Conservation (phyloP, 2,888 invertebrate genomes). For the Orchesellides sinensis region DNA sequence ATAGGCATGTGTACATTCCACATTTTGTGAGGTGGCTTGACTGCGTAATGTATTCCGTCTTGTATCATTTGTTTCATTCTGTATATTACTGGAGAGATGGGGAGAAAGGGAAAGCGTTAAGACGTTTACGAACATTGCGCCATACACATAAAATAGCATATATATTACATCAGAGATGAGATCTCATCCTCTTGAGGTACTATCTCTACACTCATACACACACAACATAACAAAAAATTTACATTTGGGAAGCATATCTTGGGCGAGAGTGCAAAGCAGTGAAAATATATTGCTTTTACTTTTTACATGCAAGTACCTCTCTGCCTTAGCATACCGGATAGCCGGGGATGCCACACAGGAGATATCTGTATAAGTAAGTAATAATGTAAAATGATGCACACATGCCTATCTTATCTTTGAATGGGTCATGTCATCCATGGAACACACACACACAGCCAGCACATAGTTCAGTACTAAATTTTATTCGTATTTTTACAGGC, state of each 20-base stretch:
- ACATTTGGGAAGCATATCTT: constrained; percentile 51
- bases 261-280: background rate
- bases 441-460: background rate
- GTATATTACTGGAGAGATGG: too few species aligned
- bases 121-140: constrained; percentile 30
- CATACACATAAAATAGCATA: constrained; percentile 56
- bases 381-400: constrained; percentile 57
- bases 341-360: background rate
- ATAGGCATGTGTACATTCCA: too few species aligned
- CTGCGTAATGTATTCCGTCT: constrained; percentile 57
- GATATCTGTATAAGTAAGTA: background rate
- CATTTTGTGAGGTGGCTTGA: too few species aligned
- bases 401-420: constrained; percentile 58
- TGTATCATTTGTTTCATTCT: constrained; percentile 47
- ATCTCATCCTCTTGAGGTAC: constrained; percentile 48
- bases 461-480: too few species aligned
- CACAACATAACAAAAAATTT: constrained; percentile 59
- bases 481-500: constrained; percentile 64
- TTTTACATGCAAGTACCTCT: constrained; percentile 24
- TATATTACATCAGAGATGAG: constrained; percentile 57
- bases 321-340: background rate
- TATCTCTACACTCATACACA: background rate
- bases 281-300: constrained; percentile 37
- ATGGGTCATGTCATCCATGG: constrained; percentile 58
- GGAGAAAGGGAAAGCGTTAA: constrained; percentile 38